These are phyloP conservation scores for Turritopsis dohrnii DNA, from an alignment of 30 jellyfish, hydroid and myxozoan genomes.

Conservation along the genomic window DNA sequence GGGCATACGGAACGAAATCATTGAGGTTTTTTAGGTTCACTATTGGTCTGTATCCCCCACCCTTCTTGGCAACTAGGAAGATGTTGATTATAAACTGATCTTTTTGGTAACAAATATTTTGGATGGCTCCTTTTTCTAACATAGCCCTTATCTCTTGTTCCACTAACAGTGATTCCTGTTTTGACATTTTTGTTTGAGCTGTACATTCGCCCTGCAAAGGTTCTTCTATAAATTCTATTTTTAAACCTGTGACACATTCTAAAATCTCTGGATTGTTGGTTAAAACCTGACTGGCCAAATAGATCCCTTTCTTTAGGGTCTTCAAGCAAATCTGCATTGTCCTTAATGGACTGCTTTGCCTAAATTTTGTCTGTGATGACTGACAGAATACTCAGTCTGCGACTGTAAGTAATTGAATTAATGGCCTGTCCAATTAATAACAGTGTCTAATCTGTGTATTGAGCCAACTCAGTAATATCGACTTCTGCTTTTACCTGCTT, in stretches of 20 bases:
- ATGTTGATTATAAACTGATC: neutral
- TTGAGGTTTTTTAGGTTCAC: neutral
- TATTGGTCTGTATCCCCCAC: constrained; percentile 4
- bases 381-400: too few relatives aligned
- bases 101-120: neutral
- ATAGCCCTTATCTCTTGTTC: neutral
- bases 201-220: neutral
- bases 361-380: too few relatives aligned
- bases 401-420: too few relatives aligned
- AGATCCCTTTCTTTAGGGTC: too few relatives aligned
- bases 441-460: too few relatives aligned
- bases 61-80: constrained; percentile 3
- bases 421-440: too few relatives aligned
- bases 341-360: too few relatives aligned
- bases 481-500: too few relatives aligned
- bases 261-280: constrained; percentile 7
- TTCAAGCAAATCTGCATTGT: too few relatives aligned
- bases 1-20: neutral
- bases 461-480: too few relatives aligned
- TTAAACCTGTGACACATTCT: neutral
- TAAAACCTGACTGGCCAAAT: too few relatives aligned
- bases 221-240: too few relatives aligned
- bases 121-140: constrained; percentile 10
- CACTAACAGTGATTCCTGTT: neutral
- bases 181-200: neutral